Percentiles rank a stretch among this genome's conserved stretches.
Conservation (phyloP, 2,797 vertebrate genomes). For the Pelochelys cantorii region DNA sequence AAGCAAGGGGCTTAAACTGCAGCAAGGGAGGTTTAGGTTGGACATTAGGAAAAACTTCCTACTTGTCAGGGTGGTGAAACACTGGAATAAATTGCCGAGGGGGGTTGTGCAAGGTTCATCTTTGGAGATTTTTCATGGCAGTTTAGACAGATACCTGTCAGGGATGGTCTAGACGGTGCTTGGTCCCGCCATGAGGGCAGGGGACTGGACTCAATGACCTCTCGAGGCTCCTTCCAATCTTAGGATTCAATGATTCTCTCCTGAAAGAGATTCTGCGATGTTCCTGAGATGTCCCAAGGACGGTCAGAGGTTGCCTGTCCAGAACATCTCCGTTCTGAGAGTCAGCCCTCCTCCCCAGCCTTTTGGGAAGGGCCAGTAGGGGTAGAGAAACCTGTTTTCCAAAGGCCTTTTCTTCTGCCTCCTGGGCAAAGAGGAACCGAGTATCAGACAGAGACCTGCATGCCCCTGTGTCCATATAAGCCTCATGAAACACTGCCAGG, state of each 20-base stretch:
- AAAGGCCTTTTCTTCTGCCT: neutral
- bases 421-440: neutral
- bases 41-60: no score
- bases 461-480: neutral
- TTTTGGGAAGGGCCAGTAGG: neutral
- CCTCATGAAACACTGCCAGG: neutral
- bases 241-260: neutral
- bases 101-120: no score
- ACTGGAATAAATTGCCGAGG: no score
- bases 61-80: no score
- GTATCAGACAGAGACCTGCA: neutral
- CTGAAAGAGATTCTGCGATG: neutral
- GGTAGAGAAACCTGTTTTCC: neutral
- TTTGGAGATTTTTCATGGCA: no score
- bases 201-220: no score
- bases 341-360: neutral
- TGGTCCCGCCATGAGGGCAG: no score
- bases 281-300: neutral
- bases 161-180: no score
- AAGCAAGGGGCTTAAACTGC: no score
- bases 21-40: no score
- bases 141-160: no score
- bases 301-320: neutral
- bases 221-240: no score
- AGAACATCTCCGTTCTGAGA: neutral